Evolutionary conservation across 2,888 invertebrate genomes (phyloP), one percentile per base, ranked within the genome.

Genomic region (Agonopterix subpropinquella): DNA sequence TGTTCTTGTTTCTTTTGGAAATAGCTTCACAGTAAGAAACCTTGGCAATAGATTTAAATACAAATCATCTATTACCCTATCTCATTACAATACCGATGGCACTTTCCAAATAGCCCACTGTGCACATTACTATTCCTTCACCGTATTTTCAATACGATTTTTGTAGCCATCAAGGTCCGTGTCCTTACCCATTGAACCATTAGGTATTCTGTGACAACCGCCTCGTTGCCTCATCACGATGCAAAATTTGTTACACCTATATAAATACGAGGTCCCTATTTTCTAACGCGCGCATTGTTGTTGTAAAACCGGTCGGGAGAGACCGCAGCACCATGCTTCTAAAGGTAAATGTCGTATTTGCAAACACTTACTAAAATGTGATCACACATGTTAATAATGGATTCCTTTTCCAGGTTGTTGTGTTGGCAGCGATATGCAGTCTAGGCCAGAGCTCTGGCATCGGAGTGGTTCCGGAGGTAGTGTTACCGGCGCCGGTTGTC

Each of bases 231-330:
- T 67, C 88, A 88, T 77, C 59, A 69, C 70, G 68, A 87, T 87
- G 85, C 84, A 85, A 86, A 88, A 87, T 87, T 87, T 86, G 80
- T 83, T 80, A 85, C 87, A 85, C 84, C 85, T 84, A 80, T 87
- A 88, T 88, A 88, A 82, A 88, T 87, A 84, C 75, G 70, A 70
- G 67, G 81, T 70, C 70, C 69, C 72, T 70, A 77, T 81, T 79
- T 84, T 73, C 78, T 80, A 80, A 70, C 68, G 78, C 72, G 70
- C 76, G 82, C 86, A 88, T 85, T 83, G 77, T 80, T 67, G 74
- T 75, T 77, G 80, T 62, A 70, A 73, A 74, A 74, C 74, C 64
- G 70, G 74, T 67, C 70, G 64, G 66, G 76, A 63, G 72, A 70
- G 68, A 68, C 70, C 61, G 44, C 53, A 49, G 59, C 60, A 73